Evolutionary conservation across 2,888 invertebrate species (phyloP).

Genomic region (Ennomos fuscantarius): DNA sequence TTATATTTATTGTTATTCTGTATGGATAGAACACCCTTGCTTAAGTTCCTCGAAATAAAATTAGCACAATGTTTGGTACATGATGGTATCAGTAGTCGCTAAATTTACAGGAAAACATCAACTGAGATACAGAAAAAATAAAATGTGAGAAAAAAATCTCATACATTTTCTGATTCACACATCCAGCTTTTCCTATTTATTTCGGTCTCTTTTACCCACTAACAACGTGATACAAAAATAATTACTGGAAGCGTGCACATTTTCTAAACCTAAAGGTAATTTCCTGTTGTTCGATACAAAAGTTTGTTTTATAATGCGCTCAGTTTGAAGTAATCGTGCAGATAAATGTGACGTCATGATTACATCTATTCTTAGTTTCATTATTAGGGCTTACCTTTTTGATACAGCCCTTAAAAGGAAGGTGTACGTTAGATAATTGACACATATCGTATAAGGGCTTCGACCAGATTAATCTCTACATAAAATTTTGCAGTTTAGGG

Average conservation of each 20-base stretch:
- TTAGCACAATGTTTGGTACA: too few species aligned
- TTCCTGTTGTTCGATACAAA: conserved; percentile 14
- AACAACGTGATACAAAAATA: conserved; percentile 1
- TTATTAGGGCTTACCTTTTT: conserved; percentile 16
- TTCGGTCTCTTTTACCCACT: conserved; percentile 5
- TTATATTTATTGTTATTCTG: too few species aligned
- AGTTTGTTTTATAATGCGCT: conserved; percentile 11
- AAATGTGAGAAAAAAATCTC: neutral
- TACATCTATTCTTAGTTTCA: conserved; percentile 2
- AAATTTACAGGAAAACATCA: neutral
- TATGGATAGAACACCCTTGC: too few species aligned
- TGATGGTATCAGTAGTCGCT: neutral
- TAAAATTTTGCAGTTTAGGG: conserved; percentile 43
- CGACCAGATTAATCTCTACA: conserved; percentile 41
- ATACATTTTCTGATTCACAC: conserved; percentile 21
- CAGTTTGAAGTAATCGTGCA: conserved; percentile 16
- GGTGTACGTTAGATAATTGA: conserved; percentile 29
- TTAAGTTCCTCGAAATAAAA: too few species aligned
- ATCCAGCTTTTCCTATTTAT: conserved; percentile 22
- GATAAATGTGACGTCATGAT: conserved; percentile 15
- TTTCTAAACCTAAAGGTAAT: conserved; percentile 14
- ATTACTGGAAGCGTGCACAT: conserved; percentile 10
- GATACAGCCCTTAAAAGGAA: conserved; percentile 17
- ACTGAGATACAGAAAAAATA: conserved; percentile 4
- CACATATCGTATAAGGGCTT: conserved; percentile 40